A percentile compares a stretch with the other conserved stretches of the same genome.
Evolutionary conservation across 1,140 invertebrate genomes (phyloP).

Genomic region (Eumaeus atala): DNA sequence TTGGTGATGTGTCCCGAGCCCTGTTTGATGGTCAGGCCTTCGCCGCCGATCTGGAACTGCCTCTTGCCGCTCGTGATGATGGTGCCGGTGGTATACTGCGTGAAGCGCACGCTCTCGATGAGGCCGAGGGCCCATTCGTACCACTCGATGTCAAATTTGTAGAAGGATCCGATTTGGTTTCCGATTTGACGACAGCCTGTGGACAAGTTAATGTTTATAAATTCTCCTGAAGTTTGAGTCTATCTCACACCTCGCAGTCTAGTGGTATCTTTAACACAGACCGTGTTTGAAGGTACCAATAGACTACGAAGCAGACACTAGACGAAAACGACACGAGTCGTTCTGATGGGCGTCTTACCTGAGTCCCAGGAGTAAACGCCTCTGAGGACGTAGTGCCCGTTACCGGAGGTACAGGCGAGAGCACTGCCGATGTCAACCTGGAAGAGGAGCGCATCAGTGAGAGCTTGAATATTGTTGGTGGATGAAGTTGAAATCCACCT

Average conservation of each 20-base stretch:
- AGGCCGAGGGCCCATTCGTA: conserved; percentile 67
- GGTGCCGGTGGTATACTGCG: conserved; percentile 34
- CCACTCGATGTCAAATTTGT: conserved; percentile 70
- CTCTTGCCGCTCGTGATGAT: conserved; percentile 28
- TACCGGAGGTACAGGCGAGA: conserved; percentile 82
- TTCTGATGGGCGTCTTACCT: no score
- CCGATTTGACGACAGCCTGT: conserved; percentile 60
- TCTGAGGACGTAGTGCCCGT: conserved; percentile 80
- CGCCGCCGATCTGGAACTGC: conserved; percentile 25
- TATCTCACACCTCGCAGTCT: no score
- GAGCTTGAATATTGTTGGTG: background rate
- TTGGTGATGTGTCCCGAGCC: conserved; percentile 18
- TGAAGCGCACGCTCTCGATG: conserved; percentile 51
- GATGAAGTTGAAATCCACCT: no score
- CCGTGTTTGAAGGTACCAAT: no score
- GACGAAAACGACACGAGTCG: no score
- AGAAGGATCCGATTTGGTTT: conserved; percentile 68
- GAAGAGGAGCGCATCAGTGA: conserved; percentile 28
- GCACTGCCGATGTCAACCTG: conserved; percentile 86
- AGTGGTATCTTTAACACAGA: no score
- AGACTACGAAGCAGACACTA: no score
- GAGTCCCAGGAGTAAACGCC: conserved; percentile 86
- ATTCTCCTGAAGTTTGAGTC: no score
- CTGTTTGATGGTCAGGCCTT: conserved; percentile 22
- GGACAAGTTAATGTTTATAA: conserved; percentile 14